Base-by-base conservation (phyloP, 2,888 invertebrate genomes). In the Apamea monoglypha region DNA sequence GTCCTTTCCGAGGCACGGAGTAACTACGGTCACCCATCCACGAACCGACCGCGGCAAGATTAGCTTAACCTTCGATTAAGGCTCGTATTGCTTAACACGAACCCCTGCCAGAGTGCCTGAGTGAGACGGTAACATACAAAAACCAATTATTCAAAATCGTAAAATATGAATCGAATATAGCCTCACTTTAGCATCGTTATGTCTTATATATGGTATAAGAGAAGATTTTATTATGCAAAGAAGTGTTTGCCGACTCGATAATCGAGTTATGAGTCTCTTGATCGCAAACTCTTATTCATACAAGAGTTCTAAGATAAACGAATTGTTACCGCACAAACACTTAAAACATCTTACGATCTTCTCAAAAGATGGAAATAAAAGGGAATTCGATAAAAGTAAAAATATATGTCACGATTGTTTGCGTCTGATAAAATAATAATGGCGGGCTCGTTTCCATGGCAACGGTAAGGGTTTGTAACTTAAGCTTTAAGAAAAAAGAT, bases 221-320 rank as follows among this genome's bases (percentile, higher is more conserved):
- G 32, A 78, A 70, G 64, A 74, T 47, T 81, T 80, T 88, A 82
- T 79, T 83, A 88, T 83, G 70, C 81, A 85, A 82, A 88, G n/a
- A 68, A 74, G 73, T 78, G 70, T 84, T 83, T 71, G 67, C 67
- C 2, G 32, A 73, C 70, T 86, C 82, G 68, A 88, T 87, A 82
- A 88, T 89, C 85, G 83, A 88, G 79, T 86, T 86, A 84, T 81
- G 74, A 78, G 67, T 77, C 73, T 71, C 76, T 82, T 78, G 79
- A 85, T 84, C 77, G 63, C 76, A 66, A 67, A 77, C 78, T 80
- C 77, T 66, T 87, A 84, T 81, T 81, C 81, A 84, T 80, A 68
- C 36, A 70, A 47, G 74, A 77, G 66, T 68, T 74, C 64, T 70
- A 21, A 59, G 68, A 68, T 64, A 78, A 84, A 66, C 53, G 76